Percentiles rank a stretch among this genome's conserved stretches.
These are phyloP conservation scores for Stegostoma tigrinum DNA, from an alignment of 2,113 vertebrate genomes.

Conservation along the genomic window DNA sequence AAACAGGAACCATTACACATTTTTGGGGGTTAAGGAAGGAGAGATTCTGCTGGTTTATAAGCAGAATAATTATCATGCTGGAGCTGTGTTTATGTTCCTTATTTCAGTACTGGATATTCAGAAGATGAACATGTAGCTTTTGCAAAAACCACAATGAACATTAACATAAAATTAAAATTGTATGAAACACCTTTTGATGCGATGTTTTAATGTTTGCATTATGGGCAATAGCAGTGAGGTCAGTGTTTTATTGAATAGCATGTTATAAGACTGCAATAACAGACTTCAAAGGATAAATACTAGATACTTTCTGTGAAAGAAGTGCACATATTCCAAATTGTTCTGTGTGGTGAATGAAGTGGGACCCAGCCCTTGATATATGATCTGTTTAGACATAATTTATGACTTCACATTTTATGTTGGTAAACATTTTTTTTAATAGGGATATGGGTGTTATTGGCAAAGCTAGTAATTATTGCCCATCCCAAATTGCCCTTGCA, in stretches of 20 bases:
- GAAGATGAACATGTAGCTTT: neutral
- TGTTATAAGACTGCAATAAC: neutral
- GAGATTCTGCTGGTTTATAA: neutral
- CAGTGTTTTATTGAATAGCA: neutral
- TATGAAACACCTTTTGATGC: neutral
- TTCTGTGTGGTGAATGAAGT: neutral
- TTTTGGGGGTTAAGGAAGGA: neutral
- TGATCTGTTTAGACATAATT: neutral
- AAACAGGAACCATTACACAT: neutral
- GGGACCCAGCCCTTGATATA: neutral
- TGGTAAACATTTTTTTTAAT: too few relatives aligned
- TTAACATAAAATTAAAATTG: neutral
- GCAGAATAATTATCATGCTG: neutral
- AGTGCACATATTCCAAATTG: neutral
- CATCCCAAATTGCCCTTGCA: too few relatives aligned
- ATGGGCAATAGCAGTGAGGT: neutral
- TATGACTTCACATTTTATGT: neutral
- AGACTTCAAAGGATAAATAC: neutral
- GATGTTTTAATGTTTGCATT: neutral
- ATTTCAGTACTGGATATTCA: neutral
- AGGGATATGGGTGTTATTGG: too few relatives aligned
- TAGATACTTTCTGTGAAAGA: neutral
- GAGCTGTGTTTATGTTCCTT: neutral
- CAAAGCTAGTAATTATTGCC: too few relatives aligned
- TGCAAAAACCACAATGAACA: neutral